phyloP scores from a whole-genome alignment of 2,113 vertebrate genomes.

The Oncorhynchus kisutch region DNA sequence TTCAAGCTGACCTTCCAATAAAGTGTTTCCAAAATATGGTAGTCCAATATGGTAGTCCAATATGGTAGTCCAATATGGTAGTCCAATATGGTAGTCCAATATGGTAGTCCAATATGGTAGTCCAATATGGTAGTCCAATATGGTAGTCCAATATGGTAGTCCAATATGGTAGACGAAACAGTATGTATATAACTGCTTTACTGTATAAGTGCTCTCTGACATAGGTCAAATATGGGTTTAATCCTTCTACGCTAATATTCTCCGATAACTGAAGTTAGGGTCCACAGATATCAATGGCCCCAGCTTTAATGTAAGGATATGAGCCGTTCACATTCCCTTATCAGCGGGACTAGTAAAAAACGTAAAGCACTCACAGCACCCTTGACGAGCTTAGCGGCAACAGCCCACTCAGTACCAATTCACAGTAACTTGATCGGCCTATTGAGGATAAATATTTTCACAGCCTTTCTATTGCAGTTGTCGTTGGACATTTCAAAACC shows the following conservation, averaged over 20 bases:
- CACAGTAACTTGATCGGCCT: slow-evolving; percentile 46
- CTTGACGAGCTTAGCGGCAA: slow-evolving; percentile 40
- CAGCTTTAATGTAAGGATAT: neutral
- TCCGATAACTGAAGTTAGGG: no score
- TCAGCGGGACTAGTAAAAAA: slow-evolving; percentile 49
- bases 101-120: neutral
- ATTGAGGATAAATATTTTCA: slow-evolving; percentile 44
- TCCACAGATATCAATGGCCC: neutral
- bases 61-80: neutral
- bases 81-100: neutral
- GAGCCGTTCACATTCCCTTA: slow-evolving; percentile 18
- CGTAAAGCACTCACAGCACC: slow-evolving; percentile 31
- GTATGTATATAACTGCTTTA: no score
- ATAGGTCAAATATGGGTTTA: no score
- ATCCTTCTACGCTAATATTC: no score
- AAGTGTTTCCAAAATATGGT: neutral
- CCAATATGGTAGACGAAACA: neutral
- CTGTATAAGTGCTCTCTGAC: no score
- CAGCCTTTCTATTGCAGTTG: slow-evolving; percentile 54
- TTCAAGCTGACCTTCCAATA: neutral
- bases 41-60: neutral
- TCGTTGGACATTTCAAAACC: slow-evolving; percentile 50
- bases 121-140: neutral
- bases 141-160: neutral
- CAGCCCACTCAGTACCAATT: slow-evolving; percentile 25